phyloP scores from a whole-genome alignment of 2,113 vertebrate genomes.

The Dolichotis patagonum region DNA sequence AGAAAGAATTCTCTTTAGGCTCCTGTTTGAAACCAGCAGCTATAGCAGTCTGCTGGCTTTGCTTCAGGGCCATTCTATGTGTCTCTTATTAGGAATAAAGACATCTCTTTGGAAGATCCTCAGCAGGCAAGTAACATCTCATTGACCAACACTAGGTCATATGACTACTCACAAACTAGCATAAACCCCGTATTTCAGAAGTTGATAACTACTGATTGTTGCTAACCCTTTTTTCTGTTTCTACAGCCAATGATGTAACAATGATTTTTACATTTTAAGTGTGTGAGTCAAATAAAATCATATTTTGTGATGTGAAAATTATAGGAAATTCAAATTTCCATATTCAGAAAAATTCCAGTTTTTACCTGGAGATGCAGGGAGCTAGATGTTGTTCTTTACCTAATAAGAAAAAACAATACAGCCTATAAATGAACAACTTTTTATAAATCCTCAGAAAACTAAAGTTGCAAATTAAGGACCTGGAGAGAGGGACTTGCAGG shows the following conservation, averaged over 20 bases:
- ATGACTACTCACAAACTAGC: background rate
- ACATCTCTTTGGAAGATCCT: background rate
- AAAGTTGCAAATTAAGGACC: background rate
- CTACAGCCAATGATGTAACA: background rate
- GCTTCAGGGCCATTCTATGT: no score
- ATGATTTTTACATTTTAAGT: background rate
- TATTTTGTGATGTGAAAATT: conserved; percentile 6
- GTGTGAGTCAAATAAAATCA: background rate
- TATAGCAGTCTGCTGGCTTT: no score
- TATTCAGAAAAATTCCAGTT: conserved; percentile 2
- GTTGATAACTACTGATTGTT: background rate
- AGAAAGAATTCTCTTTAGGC: no score
- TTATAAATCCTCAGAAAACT: background rate
- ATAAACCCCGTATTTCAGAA: conserved; percentile 15
- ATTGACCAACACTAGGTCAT: background rate
- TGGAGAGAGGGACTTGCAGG: background rate
- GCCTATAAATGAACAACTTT: background rate
- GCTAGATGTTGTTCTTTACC: background rate
- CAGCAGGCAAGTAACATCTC: background rate
- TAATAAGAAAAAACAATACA: conserved; percentile 3
- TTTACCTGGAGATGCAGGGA: background rate
- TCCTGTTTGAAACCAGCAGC: no score
- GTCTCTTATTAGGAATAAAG: background rate
- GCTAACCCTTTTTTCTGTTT: background rate
- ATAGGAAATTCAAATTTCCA: conserved; percentile 42